Evolutionary conservation across 2,888 invertebrate species (phyloP), one percentile per base, ranked within the genome.

Genomic region (Cistogaster globosa): DNA sequence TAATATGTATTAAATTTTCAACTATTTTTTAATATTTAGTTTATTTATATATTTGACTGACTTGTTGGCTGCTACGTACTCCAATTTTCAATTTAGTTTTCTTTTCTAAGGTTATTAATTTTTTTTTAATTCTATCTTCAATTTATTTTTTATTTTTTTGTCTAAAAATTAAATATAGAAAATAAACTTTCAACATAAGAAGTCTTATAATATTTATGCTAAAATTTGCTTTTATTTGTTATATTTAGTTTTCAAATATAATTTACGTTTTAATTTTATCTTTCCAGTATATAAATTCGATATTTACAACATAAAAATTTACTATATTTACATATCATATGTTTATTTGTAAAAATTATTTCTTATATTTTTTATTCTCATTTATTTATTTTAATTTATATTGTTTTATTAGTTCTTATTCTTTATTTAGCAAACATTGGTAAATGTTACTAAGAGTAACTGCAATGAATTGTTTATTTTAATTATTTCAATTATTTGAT

Each of bases 231-330:
- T 22, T 48, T 75, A 26, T 74, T 71, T n/a, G n/a, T 53, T 57
- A n/a, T 8, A 6, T 65, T 53, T 42, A 53, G 48, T 26, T 63
- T 32, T 60, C 26, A 60, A 14, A 12, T 62, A 8, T 12, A 62
- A 20, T 32, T 63, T 55, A 6, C 51, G 22, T 42, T 48, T 51
- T 53, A 8, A 3, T 42, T 42, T 42, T 42, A 1, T 42, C 2
- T 45, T 38, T 69, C 57, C 36, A 22, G 18, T 74, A 48, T 71
- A 53, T 67, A 84, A 80, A 84, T 72, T 80, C 67, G 65, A 67
- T 84, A 84, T 84, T 72, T 84, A 84, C 84, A 86, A 68, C 71
- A 53, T 36, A 14, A 20, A 36, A 36, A 51, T 57, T 26, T 22
- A 14, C 32, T 48, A 12, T 80, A 65, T 84, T 71, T 76, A 76